These are phyloP conservation scores for Karalla daura DNA, from an alignment of 2,797 vertebrate species.

Conservation along the genomic window DNA sequence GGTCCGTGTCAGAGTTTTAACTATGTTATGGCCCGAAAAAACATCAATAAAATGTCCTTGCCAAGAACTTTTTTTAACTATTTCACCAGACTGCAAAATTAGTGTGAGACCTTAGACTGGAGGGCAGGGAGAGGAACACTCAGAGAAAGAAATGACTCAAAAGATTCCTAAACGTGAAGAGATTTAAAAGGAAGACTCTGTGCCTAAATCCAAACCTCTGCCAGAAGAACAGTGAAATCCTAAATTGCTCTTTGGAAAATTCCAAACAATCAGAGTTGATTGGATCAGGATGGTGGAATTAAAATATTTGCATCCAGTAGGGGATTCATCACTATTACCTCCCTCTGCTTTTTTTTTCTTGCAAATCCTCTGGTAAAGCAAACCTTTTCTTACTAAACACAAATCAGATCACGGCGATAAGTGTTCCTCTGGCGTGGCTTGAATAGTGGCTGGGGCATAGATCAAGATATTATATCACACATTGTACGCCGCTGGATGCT, in stretches of 20 bases:
- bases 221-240: neutral
- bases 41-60: constrained; percentile 26
- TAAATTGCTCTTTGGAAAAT: neutral
- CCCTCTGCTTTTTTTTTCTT: neutral
- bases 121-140: neutral
- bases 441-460: constrained; percentile 4
- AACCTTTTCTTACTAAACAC: constrained; percentile 16
- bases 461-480: constrained; percentile 22
- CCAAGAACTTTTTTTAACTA: constrained; percentile 2
- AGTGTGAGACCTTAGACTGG: neutral
- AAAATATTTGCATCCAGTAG: constrained; percentile 1
- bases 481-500: constrained; percentile 1
- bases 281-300: neutral
- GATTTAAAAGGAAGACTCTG: neutral
- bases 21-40: constrained; percentile 29
- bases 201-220: neutral
- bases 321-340: neutral
- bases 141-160: constrained; percentile 12
- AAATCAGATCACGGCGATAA: constrained; percentile 23
- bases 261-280: neutral
- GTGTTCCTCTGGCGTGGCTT: constrained; percentile 2
- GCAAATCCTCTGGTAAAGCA: constrained; percentile 4
- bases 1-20: constrained; percentile 32
- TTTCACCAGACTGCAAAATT: constrained; percentile 11
- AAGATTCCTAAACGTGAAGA: constrained; percentile 9